Evolutionary conservation across 2,888 invertebrate species (phyloP).

Genomic region (Euproctis similis): DNA sequence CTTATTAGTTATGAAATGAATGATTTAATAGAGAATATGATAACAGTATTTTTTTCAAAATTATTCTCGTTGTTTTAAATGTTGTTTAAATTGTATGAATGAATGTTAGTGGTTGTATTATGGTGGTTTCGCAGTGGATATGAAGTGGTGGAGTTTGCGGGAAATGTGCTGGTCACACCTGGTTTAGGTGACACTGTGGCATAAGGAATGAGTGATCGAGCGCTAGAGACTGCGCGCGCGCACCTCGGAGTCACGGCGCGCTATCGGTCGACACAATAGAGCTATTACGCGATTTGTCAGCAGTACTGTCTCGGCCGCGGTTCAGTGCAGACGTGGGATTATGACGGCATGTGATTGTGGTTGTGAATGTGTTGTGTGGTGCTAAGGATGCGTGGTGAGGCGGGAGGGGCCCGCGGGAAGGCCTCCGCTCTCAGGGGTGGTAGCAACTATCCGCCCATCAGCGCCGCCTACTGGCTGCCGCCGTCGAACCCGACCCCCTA

Average conservation of each 20-base stretch:
- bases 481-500: slow-evolving; percentile 87
- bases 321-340: slow-evolving; percentile 61
- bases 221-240: slow-evolving; percentile 64
- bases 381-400: slow-evolving; percentile 70
- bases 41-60: too few relatives aligned
- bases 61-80: too few relatives aligned
- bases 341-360: slow-evolving; percentile 44
- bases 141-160: too few relatives aligned
- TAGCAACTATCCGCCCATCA: slow-evolving; percentile 84
- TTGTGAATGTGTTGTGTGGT: slow-evolving; percentile 55
- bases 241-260: slow-evolving; percentile 40
- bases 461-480: slow-evolving; percentile 89
- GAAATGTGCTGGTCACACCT: too few relatives aligned
- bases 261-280: slow-evolving; percentile 21
- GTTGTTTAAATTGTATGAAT: too few relatives aligned
- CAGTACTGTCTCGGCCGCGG: slow-evolving; percentile 62
- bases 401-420: slow-evolving; percentile 68
- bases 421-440: slow-evolving; percentile 53
- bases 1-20: too few relatives aligned
- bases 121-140: too few relatives aligned
- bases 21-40: too few relatives aligned
- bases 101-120: too few relatives aligned
- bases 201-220: slow-evolving; percentile 66
- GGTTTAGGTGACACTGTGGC: slow-evolving; percentile 50
- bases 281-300: slow-evolving; percentile 38